A percentile compares a stretch with the other conserved stretches of the same genome.
These are phyloP conservation scores for Coreoperca whiteheadi DNA, from an alignment of 2,113 vertebrate genomes.

Conservation along the genomic window DNA sequence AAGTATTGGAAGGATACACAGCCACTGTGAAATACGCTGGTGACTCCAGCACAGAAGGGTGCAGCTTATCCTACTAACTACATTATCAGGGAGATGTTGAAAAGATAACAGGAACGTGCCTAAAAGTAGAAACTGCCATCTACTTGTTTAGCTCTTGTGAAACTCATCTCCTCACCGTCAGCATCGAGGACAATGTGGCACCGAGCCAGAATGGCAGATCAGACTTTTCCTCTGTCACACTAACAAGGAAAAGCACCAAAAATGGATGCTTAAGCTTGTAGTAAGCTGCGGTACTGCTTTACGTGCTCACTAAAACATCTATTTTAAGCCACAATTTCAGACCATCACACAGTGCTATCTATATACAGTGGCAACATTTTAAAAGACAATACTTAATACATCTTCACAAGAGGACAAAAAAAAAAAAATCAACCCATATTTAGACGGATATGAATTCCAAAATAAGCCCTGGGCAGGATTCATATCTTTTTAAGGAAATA, in stretches of 20 bases:
- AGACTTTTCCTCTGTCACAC: conserved; percentile 25
- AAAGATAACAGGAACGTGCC: conserved; percentile 47
- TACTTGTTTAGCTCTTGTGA: conserved; percentile 18
- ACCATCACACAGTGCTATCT: conserved; percentile 18
- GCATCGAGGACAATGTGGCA: conserved; percentile 44
- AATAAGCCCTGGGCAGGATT: conserved; percentile 34
- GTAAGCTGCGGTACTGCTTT: conserved; percentile 22
- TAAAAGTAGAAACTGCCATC: conserved; percentile 48
- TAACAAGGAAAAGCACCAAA: conserved; percentile 22
- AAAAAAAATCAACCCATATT: conserved; percentile 8
- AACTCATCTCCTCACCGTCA: conserved; percentile 36
- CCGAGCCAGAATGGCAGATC: conserved; percentile 31
- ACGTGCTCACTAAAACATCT: conserved; percentile 34
- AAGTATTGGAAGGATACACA: neutral
- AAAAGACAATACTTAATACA: conserved; percentile 26
- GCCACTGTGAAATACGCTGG: neutral
- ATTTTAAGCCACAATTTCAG: conserved; percentile 40
- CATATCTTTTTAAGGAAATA: conserved; percentile 5
- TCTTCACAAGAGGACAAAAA: conserved; percentile 3
- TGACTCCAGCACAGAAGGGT: neutral
- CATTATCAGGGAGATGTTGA: conserved; percentile 24
- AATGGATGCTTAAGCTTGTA: conserved; percentile 37
- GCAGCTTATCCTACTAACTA: neutral
- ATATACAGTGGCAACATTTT: conserved; percentile 26
- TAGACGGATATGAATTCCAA: conserved; percentile 36